Evolutionary conservation across 1,140 invertebrate genomes (phyloP).

Genomic region (Pinna nobilis): DNA sequence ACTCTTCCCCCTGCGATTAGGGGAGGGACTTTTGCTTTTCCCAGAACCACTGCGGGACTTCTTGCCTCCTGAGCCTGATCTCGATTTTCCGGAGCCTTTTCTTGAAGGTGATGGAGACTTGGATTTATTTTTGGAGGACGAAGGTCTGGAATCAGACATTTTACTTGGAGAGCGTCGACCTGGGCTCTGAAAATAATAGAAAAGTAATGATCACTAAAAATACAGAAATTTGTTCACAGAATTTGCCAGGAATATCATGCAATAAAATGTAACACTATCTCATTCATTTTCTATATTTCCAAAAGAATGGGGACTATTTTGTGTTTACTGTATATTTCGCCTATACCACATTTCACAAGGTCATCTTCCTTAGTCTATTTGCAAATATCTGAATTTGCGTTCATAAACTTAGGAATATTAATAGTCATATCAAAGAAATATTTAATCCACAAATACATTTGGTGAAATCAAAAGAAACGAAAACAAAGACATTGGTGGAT

Average conservation of each 20-base stretch:
- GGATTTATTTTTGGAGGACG: slow-evolving; percentile 3
- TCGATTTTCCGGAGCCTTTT: slow-evolving; percentile 18
- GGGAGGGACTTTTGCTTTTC: slow-evolving; percentile 15
- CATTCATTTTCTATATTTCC: neutral
- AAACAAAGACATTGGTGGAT: no score
- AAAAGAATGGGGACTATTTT: neutral
- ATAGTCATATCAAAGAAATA: no score
- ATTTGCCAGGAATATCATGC: neutral
- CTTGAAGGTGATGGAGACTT: slow-evolving; percentile 17
- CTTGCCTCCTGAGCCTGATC: slow-evolving; percentile 2
- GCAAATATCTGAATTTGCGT: no score
- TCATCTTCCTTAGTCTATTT: no score
- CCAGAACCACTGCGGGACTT: slow-evolving; percentile 5
- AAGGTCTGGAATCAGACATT: slow-evolving; percentile 8
- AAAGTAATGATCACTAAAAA: neutral
- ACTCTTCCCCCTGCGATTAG: slow-evolving; percentile 4
- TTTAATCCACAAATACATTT: no score
- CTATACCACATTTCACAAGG: no score
- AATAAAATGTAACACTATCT: neutral
- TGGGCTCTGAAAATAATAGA: slow-evolving; percentile 9
- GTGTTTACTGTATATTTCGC: neutral
- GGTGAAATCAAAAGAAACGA: no score
- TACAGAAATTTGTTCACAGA: neutral
- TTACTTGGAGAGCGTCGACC: slow-evolving; percentile 14
- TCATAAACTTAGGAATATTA: no score